Evolutionary conservation across 2,888 invertebrate genomes (phyloP).

Genomic region (Halictus ligatus): DNA sequence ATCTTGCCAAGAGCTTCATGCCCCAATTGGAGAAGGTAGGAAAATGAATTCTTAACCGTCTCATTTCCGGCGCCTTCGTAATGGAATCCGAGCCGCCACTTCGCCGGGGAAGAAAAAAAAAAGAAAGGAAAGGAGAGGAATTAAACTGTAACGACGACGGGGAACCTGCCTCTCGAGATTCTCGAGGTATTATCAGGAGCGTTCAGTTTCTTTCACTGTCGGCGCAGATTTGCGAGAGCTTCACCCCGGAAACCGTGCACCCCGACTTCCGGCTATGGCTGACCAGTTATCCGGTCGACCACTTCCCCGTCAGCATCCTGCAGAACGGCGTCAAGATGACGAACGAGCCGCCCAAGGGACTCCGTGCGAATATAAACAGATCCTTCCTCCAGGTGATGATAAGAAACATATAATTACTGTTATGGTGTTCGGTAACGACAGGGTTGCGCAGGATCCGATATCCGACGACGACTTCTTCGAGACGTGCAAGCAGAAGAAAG

Average conservation of each 20-base stretch:
- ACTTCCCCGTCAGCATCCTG: conserved; percentile 96
- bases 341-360: conserved; percentile 96
- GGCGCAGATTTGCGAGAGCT: conserved; percentile 91
- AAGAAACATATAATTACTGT: background rate
- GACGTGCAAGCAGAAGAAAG: conserved; percentile 89
- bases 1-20: conserved; percentile 98
- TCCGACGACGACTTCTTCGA: conserved; percentile 95
- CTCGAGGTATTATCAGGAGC: background rate
- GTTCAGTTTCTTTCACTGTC: background rate
- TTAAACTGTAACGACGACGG: background rate
- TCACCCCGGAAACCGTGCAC: conserved; percentile 92
- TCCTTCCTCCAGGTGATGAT: conserved; percentile 88
- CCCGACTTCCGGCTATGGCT: conserved; percentile 97
- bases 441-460: conserved; percentile 89
- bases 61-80: background rate
- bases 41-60: background rate
- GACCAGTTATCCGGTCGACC: conserved; percentile 95
- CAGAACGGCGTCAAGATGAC: conserved; percentile 99
- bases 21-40: conserved; percentile 93
- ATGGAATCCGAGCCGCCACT: background rate
- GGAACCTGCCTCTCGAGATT: background rate
- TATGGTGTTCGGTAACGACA: background rate
- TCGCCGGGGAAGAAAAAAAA: too few species aligned
- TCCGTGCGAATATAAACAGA: conserved; percentile 92
- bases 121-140: background rate